These are phyloP conservation scores for Nomada ferruginata DNA, from an alignment of 2,888 invertebrate species.

Conservation along the genomic window DNA sequence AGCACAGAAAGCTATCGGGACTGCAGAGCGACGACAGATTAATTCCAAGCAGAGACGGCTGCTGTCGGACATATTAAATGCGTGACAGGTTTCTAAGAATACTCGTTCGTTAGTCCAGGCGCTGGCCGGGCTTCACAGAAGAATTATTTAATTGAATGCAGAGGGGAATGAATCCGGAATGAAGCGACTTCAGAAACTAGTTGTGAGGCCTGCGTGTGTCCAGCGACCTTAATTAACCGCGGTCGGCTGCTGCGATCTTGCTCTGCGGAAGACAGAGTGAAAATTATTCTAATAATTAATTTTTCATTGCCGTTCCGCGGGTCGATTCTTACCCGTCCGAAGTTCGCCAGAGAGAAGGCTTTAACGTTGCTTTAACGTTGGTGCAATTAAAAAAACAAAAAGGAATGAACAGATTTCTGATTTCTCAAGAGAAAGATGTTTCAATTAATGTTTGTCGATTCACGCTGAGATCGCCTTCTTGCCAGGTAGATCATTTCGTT, in stretches of 20 bases:
- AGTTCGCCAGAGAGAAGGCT: background rate
- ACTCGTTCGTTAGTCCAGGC: slow-evolving; percentile 48
- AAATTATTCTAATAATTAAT: slow-evolving; percentile 55
- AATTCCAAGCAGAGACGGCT: background rate
- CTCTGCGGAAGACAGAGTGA: slow-evolving; percentile 31
- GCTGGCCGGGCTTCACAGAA: slow-evolving; percentile 35
- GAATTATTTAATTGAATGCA: slow-evolving; percentile 59
- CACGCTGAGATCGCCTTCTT: background rate
- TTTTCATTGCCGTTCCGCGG: background rate
- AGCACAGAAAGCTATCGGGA: background rate
- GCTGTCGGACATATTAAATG: slow-evolving; percentile 22
- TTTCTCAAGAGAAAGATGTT: background rate
- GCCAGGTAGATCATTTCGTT: background rate
- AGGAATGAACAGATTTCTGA: background rate
- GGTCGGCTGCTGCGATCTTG: slow-evolving; percentile 3
- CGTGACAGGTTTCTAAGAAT: slow-evolving; percentile 46
- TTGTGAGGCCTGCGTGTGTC: slow-evolving; percentile 45
- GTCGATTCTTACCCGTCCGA: slow-evolving; percentile 2
- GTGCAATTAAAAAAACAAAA: background rate
- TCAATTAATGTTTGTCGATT: background rate
- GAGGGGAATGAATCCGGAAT: slow-evolving; percentile 54
- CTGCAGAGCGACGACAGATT: background rate
- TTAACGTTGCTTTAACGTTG: background rate
- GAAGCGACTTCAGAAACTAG: slow-evolving; percentile 49
- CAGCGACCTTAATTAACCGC: slow-evolving; percentile 51